A percentile compares a stretch with the other conserved stretches of the same genome.
Conservation (phyloP, 1,140 invertebrate genomes). For the Eriocheir sinensis region DNA sequence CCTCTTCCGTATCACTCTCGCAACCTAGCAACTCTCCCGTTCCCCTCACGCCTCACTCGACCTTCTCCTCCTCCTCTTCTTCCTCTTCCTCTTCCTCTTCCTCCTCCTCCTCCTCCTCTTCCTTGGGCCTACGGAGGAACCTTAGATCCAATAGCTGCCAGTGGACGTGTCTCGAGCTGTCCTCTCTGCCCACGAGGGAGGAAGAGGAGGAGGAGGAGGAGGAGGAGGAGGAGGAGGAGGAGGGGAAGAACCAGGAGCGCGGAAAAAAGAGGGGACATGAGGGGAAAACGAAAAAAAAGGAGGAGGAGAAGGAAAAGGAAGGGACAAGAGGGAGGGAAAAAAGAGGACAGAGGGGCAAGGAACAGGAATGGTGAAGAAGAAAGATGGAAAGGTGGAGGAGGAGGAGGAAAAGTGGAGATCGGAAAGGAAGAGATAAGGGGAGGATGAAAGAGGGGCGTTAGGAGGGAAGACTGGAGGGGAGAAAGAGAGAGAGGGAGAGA, state of each 20-base stretch:
- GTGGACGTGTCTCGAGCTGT: background rate
- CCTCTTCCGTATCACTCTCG: background rate
- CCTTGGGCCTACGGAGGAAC: background rate
- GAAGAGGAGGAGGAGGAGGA: background rate
- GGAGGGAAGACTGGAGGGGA: background rate
- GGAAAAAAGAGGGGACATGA: background rate
- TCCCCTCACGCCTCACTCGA: background rate
- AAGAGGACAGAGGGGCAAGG: background rate
- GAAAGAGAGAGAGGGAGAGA: background rate
- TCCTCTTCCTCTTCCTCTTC: background rate
- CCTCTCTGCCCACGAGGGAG: background rate
- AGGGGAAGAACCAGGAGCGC: background rate
- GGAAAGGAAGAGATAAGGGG: background rate
- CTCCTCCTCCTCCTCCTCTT: background rate
- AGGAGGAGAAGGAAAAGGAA: background rate
- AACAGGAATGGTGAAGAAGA: background rate
- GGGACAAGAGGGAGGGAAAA: background rate
- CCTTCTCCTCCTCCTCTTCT: background rate
- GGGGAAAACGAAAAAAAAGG: background rate
- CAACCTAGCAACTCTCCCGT: background rate
- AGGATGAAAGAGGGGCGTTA: background rate
- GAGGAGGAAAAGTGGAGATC: background rate
- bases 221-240: slow-evolving; percentile 10
- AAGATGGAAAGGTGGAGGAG: background rate
- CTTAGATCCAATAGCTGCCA: slow-evolving; percentile 15